Percentiles rank a stretch among this genome's conserved stretches.
Evolutionary conservation across 1,140 invertebrate species (phyloP).

Genomic region (Bombus waltoni): DNA sequence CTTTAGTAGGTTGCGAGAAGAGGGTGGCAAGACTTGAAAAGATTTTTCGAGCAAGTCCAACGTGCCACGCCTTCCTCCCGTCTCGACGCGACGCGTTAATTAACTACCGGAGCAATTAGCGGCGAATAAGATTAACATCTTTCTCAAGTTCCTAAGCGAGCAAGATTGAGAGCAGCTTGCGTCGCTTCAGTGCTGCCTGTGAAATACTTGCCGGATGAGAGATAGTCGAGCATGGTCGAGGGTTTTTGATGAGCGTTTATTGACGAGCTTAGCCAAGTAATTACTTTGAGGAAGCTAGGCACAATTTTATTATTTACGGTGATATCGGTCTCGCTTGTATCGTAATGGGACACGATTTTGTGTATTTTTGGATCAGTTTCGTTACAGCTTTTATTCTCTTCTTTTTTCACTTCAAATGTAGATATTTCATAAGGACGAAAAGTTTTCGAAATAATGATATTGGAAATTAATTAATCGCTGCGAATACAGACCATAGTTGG

Average conservation of each 20-base stretch:
- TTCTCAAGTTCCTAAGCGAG: background rate
- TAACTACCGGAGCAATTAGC: constrained; percentile 25
- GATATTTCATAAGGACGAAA: no score
- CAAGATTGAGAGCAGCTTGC: no score
- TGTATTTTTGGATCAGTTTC: background rate
- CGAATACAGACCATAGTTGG: no score
- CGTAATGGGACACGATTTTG: background rate
- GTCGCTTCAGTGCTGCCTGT: background rate
- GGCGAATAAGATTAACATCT: constrained; percentile 21
- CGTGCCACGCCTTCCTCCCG: background rate
- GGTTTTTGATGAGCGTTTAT: constrained; percentile 3
- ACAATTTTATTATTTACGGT: background rate
- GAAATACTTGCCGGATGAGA: background rate
- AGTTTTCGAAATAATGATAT: no score
- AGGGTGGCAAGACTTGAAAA: background rate
- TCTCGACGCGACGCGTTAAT: background rate
- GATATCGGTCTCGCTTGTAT: no score
- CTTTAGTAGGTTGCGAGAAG: background rate
- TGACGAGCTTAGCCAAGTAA: background rate
- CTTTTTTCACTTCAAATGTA: no score
- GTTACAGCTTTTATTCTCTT: background rate
- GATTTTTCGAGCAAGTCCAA: background rate
- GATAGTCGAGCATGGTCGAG: background rate
- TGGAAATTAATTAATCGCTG: no score
- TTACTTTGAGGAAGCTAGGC: background rate